A percentile compares a stretch with the other conserved stretches of the same genome.
These are phyloP conservation scores for Bradypus variegatus DNA, from an alignment of 2,797 vertebrate species.

Conservation along the genomic window DNA sequence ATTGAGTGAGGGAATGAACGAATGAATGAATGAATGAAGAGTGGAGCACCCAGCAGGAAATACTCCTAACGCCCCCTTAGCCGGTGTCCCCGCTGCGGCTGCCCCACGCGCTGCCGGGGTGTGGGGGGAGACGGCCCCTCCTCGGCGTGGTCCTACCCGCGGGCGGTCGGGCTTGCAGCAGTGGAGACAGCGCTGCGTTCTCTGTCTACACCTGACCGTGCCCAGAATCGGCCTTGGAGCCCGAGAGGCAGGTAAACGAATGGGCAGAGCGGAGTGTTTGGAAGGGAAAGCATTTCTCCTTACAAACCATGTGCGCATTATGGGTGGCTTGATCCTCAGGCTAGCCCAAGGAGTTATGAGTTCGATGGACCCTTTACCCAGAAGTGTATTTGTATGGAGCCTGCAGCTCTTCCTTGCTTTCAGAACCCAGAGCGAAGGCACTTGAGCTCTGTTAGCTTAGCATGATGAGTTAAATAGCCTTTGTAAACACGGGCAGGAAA, in stretches of 20 bases:
- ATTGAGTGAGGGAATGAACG: not conserved
- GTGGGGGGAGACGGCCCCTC: no score
- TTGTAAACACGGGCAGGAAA: not conserved
- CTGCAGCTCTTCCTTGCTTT: not conserved
- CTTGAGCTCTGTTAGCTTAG: not conserved
- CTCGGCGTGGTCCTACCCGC: no score
- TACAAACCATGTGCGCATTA: rapidly evolving
- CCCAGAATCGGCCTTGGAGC: not conserved
- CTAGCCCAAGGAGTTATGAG: not conserved
- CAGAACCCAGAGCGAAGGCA: not conserved
- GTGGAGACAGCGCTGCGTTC: no score
- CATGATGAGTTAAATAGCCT: not conserved
- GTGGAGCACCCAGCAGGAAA: no score
- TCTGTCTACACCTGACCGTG: not conserved
- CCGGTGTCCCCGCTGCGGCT: no score
- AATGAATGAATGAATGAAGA: not conserved
- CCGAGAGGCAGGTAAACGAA: not conserved
- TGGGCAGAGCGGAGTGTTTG: not conserved
- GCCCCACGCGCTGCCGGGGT: no score
- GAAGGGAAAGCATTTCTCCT: not conserved
- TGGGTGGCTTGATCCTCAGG: not conserved
- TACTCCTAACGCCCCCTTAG: no score
- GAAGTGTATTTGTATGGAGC: no score
- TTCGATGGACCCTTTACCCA: not conserved
- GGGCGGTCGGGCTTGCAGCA: no score